These are phyloP conservation scores for Pimpla rufipes DNA, from an alignment of 2,888 invertebrate genomes.

Conservation along the genomic window DNA sequence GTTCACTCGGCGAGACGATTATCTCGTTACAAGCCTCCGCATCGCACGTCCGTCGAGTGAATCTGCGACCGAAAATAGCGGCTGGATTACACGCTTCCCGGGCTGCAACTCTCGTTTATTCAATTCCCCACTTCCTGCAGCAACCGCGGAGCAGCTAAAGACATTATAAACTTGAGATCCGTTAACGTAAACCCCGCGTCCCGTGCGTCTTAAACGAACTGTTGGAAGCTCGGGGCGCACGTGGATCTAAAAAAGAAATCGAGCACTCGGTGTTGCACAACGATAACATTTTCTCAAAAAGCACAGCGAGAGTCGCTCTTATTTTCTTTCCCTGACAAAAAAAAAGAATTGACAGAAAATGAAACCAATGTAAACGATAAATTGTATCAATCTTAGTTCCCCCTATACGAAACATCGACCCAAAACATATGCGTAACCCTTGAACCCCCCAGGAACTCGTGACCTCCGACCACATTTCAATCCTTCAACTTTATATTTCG, in stretches of 20 bases:
- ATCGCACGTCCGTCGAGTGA: neutral
- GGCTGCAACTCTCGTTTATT: slow-evolving; percentile 28
- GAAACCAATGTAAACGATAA: neutral
- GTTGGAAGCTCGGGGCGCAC: neutral
- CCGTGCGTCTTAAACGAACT: neutral
- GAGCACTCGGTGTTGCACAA: slow-evolving; percentile 2
- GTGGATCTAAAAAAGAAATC: slow-evolving; percentile 16
- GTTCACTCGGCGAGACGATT: neutral
- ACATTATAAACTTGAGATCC: slow-evolving; percentile 38
- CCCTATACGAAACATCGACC: no score
- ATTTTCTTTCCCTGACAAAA: neutral
- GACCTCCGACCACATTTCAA: no score
- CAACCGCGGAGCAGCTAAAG: slow-evolving; percentile 28
- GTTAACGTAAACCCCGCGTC: slow-evolving; percentile 37
- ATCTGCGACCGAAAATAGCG: slow-evolving; percentile 38
- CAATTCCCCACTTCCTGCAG: slow-evolving; percentile 23
- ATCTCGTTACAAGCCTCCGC: neutral
- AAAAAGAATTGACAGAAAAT: neutral
- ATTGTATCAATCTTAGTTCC: neutral
- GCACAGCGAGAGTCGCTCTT: neutral
- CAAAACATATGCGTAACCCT: no score
- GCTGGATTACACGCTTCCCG: neutral
- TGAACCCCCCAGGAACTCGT: no score
- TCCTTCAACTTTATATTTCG: no score
- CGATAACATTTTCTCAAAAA: slow-evolving; percentile 26